These are phyloP conservation scores for Syndactyla subalaris DNA, from an alignment of 2,797 vertebrate species.

Conservation along the genomic window DNA sequence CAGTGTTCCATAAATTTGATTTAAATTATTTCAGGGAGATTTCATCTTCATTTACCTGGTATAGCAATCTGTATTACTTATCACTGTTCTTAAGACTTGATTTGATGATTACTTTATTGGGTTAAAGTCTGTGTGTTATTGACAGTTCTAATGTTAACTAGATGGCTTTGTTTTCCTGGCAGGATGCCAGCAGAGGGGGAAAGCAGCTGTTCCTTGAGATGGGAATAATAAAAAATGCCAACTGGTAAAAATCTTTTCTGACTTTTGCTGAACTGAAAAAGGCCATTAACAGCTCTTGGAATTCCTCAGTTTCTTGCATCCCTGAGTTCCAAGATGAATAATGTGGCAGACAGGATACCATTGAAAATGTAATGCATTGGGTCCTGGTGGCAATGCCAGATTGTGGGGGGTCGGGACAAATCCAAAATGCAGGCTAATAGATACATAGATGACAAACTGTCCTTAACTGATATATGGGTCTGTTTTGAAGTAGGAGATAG, in stretches of 20 bases:
- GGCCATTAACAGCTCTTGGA: conserved; percentile 17
- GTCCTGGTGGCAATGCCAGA: neutral
- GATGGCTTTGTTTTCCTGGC: conserved; percentile 15
- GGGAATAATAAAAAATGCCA: conserved; percentile 20
- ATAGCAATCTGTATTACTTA: conserved; percentile 40
- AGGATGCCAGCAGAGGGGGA: neutral
- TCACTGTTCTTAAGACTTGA: conserved; percentile 36
- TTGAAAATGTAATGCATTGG: neutral
- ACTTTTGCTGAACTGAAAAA: conserved; percentile 37
- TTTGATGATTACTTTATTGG: conserved; percentile 69
- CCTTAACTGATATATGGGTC: neutral
- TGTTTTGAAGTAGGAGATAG: neutral
- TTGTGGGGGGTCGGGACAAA: neutral
- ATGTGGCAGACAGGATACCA: neutral
- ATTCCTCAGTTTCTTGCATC: conserved; percentile 3
- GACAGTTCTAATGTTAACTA: conserved; percentile 50
- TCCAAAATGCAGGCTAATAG: neutral
- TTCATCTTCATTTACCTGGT: conserved; percentile 18
- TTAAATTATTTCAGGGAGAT: conserved; percentile 28
- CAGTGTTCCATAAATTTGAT: neutral
- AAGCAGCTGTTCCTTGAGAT: conserved; percentile 57
- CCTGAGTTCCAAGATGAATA: neutral
- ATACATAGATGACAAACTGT: neutral
- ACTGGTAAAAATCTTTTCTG: neutral
- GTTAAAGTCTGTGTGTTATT: conserved; percentile 56